These are phyloP conservation scores for Phymanthus crucifer DNA, from an alignment of 92 coral and sea anemone genomes.

Conservation along the genomic window DNA sequence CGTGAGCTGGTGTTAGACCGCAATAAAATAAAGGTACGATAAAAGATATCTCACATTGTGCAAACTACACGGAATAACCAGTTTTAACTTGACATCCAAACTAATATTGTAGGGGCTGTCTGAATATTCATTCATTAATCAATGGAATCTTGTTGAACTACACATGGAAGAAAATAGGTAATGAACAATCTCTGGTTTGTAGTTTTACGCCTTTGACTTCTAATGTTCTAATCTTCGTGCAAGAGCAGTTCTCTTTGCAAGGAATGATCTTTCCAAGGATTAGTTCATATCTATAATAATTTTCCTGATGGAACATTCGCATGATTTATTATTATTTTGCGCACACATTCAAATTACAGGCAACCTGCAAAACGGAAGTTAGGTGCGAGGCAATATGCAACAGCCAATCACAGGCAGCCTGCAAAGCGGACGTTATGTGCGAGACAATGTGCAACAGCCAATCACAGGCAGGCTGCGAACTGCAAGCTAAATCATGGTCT, in stretches of 20 bases:
- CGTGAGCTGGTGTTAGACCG: slow-evolving; percentile 93
- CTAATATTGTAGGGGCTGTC: slow-evolving; percentile 58
- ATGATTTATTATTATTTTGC: too few species aligned
- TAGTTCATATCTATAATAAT: too few species aligned
- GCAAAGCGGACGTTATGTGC: too few species aligned
- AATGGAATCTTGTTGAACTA: slow-evolving; percentile 83
- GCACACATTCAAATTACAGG: too few species aligned
- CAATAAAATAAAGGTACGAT: slow-evolving; percentile 84
- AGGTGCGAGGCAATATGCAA: not conserved
- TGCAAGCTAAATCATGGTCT: not conserved
- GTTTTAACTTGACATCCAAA: not conserved
- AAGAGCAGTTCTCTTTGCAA: too few species aligned
- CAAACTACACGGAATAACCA: too few species aligned
- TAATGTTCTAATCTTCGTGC: too few species aligned
- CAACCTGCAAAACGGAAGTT: too few species aligned
- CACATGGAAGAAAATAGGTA: slow-evolving; percentile 96
- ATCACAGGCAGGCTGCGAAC: not conserved
- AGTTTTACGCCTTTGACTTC: not conserved
- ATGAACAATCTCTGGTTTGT: not conserved
- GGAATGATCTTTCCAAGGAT: too few species aligned
- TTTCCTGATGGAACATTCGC: too few species aligned
- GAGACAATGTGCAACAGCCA: not conserved
- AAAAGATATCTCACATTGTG: not conserved
- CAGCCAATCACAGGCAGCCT: not conserved
- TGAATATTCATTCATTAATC: slow-evolving; percentile 72